These are phyloP conservation scores for Drosophila ustulata DNA, from an alignment of 2,888 invertebrate species.

Conservation along the genomic window DNA sequence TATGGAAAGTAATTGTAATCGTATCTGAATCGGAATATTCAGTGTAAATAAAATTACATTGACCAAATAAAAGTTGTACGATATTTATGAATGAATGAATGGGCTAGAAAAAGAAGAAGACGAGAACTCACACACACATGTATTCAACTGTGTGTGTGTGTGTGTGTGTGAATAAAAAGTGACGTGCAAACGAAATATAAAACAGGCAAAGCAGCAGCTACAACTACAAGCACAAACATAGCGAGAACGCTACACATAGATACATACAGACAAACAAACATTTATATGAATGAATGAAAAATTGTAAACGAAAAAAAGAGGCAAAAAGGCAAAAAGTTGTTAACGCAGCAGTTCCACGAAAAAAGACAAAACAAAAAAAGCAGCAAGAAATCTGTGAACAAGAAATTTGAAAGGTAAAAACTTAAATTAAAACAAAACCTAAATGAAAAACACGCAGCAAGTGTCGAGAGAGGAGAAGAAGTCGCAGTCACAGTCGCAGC, in stretches of 20 bases:
- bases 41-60: slow-evolving; percentile 17
- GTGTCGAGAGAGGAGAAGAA: slow-evolving; percentile 41
- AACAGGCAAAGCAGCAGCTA: slow-evolving; percentile 49
- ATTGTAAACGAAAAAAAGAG: slow-evolving; percentile 67
- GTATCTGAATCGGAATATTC: neutral
- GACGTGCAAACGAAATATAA: slow-evolving; percentile 61
- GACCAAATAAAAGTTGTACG: slow-evolving; percentile 35
- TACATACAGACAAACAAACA: slow-evolving; percentile 16
- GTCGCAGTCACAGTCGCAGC: slow-evolving; percentile 2
- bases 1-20: neutral
- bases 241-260: slow-evolving; percentile 8
- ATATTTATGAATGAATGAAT: slow-evolving; percentile 75
- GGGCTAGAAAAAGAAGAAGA: neutral
- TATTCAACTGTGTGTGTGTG: slow-evolving; percentile 4
- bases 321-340: slow-evolving; percentile 69
- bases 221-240: slow-evolving; percentile 25
- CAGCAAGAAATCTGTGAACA: slow-evolving; percentile 76
- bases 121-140: slow-evolving; percentile 20
- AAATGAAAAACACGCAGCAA: slow-evolving; percentile 64
- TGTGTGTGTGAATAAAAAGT: slow-evolving; percentile 37
- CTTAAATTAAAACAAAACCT: slow-evolving; percentile 77
- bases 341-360: slow-evolving; percentile 82
- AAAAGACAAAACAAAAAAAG: slow-evolving; percentile 39
- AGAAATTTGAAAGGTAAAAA: slow-evolving; percentile 80
- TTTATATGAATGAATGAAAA: slow-evolving; percentile 69